Evolutionary conservation across 2,113 vertebrate genomes (phyloP).

Genomic region (Misgurnus anguillicaudatus): DNA sequence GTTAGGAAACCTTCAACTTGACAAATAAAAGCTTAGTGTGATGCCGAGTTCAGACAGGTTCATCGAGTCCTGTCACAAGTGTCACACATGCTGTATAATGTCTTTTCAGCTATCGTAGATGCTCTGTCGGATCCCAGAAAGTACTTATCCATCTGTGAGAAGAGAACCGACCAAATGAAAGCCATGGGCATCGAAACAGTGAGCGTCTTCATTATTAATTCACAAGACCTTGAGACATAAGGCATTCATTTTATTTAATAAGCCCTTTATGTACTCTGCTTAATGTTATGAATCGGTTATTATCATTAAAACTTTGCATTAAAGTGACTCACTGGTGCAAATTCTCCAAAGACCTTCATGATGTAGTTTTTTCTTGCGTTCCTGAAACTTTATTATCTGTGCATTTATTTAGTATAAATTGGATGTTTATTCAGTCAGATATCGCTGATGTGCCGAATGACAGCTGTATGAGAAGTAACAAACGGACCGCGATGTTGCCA

Average conservation of each 20-base stretch:
- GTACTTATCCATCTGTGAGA: constrained; percentile 95
- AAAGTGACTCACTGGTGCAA: background rate
- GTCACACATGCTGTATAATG: background rate
- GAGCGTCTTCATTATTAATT: constrained; percentile 54
- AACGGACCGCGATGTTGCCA: constrained; percentile 85
- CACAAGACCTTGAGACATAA: background rate
- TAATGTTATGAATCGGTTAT: background rate
- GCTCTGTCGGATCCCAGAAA: constrained; percentile 98
- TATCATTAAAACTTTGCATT: background rate
- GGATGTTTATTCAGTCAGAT: constrained; percentile 82
- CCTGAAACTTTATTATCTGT: background rate
- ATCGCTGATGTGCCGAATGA: constrained; percentile 96
- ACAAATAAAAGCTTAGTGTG: background rate
- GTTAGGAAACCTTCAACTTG: constrained; percentile 68
- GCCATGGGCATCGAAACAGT: constrained; percentile 98
- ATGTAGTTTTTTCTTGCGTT: background rate
- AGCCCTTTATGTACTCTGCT: background rate
- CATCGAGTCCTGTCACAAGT: too few species aligned
- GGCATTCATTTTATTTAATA: constrained; percentile 1
- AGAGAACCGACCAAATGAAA: constrained; percentile 98
- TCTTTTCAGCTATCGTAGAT: constrained; percentile 89
- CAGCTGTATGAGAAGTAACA: constrained; percentile 89
- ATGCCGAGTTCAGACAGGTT: background rate
- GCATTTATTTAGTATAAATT: too few species aligned
- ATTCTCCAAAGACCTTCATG: background rate